Conservation (phyloP, 2,797 vertebrate genomes). For the Holocentrus rufus region DNA sequence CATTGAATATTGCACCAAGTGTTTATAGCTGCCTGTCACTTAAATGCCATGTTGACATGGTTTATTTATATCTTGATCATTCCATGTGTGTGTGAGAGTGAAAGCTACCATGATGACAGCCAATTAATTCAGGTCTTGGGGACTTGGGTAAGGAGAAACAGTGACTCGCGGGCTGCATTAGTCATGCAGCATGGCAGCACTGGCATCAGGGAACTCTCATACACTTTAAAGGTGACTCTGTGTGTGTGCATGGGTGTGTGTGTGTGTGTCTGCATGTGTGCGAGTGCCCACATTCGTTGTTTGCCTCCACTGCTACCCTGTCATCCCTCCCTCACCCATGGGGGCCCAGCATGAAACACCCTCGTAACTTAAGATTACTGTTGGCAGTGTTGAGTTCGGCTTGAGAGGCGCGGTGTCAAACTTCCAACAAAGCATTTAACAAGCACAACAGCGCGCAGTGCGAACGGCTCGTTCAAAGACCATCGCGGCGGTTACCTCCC, state of each 20-base stretch:
- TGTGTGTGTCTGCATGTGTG: conserved; percentile 13
- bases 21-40: conserved; percentile 69
- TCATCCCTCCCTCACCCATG: conserved; percentile 70
- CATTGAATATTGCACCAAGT: conserved; percentile 42
- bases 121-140: conserved; percentile 82
- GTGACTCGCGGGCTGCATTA: conserved; percentile 77
- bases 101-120: conserved; percentile 75
- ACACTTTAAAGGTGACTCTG: conserved; percentile 79
- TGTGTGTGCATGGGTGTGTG: conserved; percentile 29
- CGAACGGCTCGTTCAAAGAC: conserved; percentile 72
- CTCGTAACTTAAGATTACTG: conserved; percentile 73
- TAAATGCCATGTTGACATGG: conserved; percentile 69
- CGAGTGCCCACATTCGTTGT: conserved; percentile 62
- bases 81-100: conserved; percentile 46
- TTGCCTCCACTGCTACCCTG: conserved; percentile 70
- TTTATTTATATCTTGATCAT: conserved; percentile 77
- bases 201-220: conserved; percentile 72
- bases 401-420: conserved; percentile 69
- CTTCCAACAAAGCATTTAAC: conserved; percentile 76
- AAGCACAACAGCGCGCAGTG: conserved; percentile 67
- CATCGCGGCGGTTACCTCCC: conserved; percentile 59
- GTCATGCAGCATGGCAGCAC: conserved; percentile 76
- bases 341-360: conserved; percentile 73
- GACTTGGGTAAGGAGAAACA: conserved; percentile 69
- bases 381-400: conserved; percentile 58